phyloP scores from a whole-genome alignment of 2,888 invertebrate species.

The Trachelus troglodyta region DNA sequence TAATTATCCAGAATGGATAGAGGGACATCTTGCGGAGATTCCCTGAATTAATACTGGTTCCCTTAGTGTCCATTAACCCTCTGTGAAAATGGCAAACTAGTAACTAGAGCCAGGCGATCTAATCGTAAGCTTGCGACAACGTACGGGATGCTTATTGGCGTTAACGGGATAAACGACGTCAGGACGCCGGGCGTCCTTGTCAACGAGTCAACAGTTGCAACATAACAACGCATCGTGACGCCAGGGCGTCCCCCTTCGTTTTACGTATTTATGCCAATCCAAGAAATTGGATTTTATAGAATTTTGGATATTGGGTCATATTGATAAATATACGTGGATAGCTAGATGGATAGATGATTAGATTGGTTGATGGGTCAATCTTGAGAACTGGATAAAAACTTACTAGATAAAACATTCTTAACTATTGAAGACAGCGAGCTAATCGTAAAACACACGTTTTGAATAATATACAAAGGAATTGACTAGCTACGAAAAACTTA shows the following conservation, averaged over 20 bases:
- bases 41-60: constrained; percentile 29
- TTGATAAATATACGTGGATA: neutral
- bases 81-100: constrained; percentile 54
- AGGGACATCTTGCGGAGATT: neutral
- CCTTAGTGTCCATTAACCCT: constrained; percentile 48
- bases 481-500: constrained; percentile 54
- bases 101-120: constrained; percentile 36
- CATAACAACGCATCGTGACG: neutral
- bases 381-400: constrained; percentile 20
- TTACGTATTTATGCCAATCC: neutral
- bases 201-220: constrained; percentile 4
- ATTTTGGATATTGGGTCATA: neutral
- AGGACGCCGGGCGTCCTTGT: constrained; percentile 6
- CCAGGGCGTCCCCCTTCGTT: constrained; percentile 4
- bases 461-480: constrained; percentile 47
- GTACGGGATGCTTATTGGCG: neutral
- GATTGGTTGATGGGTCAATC: neutral
- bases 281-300: neutral
- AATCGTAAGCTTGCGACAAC: neutral
- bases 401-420: constrained; percentile 29
- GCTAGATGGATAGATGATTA: neutral
- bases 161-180: neutral
- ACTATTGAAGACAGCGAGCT: constrained; percentile 35
- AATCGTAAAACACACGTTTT: constrained; percentile 31
- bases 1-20: neutral